Conservation (phyloP, 2,113 vertebrate genomes). For the Vombatus ursinus region DNA sequence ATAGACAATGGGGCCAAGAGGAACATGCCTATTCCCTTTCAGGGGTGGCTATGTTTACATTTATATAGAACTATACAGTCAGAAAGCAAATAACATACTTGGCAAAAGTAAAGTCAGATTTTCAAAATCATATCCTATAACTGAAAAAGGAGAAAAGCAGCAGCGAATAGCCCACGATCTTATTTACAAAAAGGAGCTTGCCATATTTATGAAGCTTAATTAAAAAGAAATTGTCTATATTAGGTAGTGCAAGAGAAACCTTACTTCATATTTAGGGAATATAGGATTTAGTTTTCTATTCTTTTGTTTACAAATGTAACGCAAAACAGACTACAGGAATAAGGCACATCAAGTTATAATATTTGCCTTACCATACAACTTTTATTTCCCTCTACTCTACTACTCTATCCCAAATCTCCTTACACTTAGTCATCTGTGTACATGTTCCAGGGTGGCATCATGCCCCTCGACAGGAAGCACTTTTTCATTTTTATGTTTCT, state of each 20-base stretch:
- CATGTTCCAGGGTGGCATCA: not conserved
- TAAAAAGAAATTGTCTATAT: not conserved
- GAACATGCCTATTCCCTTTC: not conserved
- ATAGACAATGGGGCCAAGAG: not conserved
- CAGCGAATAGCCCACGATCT: not conserved
- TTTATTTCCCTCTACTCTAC: not conserved
- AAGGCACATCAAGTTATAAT: not conserved
- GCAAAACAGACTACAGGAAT: not conserved
- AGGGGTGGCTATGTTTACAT: not conserved
- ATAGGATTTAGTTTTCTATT: not conserved
- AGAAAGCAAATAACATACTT: not conserved
- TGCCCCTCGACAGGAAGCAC: not conserved
- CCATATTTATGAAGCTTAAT: not conserved
- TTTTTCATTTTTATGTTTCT: not conserved
- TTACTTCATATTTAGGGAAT: not conserved
- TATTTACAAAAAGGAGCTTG: not conserved
- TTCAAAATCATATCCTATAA: not conserved
- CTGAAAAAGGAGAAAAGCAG: not conserved
- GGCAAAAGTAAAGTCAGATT: not conserved
- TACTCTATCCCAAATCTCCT: not conserved
- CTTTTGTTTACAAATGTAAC: not conserved
- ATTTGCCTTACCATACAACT: not conserved
- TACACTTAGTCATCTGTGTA: not conserved
- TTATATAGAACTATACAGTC: not conserved
- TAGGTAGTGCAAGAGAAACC: not conserved